These are phyloP conservation scores for Patella pellucida DNA, from an alignment of 2,888 invertebrate genomes.

Conservation along the genomic window DNA sequence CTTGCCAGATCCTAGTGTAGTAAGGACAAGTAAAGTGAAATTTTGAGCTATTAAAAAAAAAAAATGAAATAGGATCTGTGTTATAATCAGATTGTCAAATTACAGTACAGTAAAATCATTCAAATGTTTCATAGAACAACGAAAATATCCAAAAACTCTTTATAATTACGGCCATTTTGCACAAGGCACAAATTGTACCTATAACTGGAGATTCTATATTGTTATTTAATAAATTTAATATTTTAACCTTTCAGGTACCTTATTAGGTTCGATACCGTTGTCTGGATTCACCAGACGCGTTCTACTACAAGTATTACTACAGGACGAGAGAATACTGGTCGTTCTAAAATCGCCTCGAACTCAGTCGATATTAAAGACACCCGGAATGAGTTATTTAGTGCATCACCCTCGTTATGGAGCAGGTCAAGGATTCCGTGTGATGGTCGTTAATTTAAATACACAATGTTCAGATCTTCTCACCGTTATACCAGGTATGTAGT, in stretches of 20 bases:
- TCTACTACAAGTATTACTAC: conserved; percentile 86
- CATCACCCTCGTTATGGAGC: conserved; percentile 81
- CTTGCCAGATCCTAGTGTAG: too few species aligned
- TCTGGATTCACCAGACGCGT: conserved; percentile 90
- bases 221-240: background rate
- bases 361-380: conserved; percentile 48
- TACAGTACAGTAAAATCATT: too few species aligned
- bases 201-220: too few species aligned
- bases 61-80: too few species aligned
- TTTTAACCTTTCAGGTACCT: conserved; percentile 34
- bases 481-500: conserved; percentile 71
- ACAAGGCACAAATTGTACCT: too few species aligned
- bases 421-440: conserved; percentile 80
- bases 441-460: conserved; percentile 82
- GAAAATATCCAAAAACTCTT: too few species aligned
- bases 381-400: conserved; percentile 25
- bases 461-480: conserved; percentile 82
- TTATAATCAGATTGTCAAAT: too few species aligned
- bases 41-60: too few species aligned
- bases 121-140: background rate
- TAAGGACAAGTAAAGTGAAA: too few species aligned
- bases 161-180: too few species aligned
- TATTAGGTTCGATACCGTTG: conserved; percentile 70
- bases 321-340: conserved; percentile 86
- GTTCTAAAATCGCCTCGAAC: conserved; percentile 74